Evolutionary conservation across 2,888 invertebrate genomes (phyloP).

Genomic region (Flexamia atlantica): DNA sequence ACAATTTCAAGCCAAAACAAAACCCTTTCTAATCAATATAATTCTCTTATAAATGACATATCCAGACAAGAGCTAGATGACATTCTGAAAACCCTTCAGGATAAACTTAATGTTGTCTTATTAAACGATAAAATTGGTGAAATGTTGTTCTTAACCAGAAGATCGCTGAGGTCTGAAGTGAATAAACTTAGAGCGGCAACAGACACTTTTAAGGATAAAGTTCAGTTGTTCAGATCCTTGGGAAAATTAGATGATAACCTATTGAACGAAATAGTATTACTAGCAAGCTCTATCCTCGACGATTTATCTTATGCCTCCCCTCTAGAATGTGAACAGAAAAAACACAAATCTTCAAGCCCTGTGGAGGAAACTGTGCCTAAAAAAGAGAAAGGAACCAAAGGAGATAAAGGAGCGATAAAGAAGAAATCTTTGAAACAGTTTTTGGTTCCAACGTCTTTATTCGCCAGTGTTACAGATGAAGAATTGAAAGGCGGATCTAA

Average conservation of each 20-base stretch:
- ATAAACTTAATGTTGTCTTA: background rate
- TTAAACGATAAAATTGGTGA: slow-evolving; percentile 12
- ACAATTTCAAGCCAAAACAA: background rate
- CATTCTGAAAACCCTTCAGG: background rate
- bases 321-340: background rate
- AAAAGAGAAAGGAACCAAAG: too few species aligned
- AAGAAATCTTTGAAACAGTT: background rate
- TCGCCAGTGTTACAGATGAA: background rate
- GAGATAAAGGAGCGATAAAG: background rate
- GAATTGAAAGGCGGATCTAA: background rate
- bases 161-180: slow-evolving; percentile 9
- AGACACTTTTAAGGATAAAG: background rate
- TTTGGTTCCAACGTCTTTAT: background rate
- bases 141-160: background rate
- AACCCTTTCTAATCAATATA: background rate
- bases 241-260: background rate
- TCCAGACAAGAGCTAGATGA: slow-evolving; percentile 12
- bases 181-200: background rate
- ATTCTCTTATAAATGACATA: background rate
- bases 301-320: background rate
- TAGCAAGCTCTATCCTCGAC: background rate
- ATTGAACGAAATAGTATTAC: background rate
- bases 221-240: background rate
- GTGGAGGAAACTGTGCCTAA: too few species aligned
- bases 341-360: background rate